Base-by-base conservation (phyloP, 2,888 invertebrate species). In the Arge pagana region DNA sequence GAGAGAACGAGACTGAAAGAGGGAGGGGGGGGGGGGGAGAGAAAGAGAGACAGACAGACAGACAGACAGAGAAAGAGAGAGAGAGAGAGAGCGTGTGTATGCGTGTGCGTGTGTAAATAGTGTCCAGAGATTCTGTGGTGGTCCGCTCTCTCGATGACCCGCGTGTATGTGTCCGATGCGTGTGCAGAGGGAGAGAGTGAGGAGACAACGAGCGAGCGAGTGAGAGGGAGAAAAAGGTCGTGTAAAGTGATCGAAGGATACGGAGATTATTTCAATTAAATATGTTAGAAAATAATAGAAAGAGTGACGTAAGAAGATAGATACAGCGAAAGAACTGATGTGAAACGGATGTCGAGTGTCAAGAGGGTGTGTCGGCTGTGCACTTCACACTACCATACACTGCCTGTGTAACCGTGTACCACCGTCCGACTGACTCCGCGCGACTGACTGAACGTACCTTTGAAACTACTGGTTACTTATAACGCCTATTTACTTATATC, bases 281-380 rank as follows among this genome's bases (percentile, higher is more conserved):
- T n/a, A n/a, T n/a, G n/a, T n/a, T n/a, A n/a, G n/a, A n/a, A n/a
- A n/a, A n/a, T n/a, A n/a, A n/a, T n/a, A 26, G 26, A 2, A 26
- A 26, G n/a, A 26, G n/a, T 26, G n/a, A n/a, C n/a, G 26, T n/a
- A n/a, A 2, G n/a, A 10, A 26, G 26, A 26, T 2, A 26, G n/a
- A 42, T 42, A 11, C 24, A 40, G 26, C 16, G 24, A 42, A 31
- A 42, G 30, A 42, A 31, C 42, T 33, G 65, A 61, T 61, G 57
- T 53, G 61, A 66, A 60, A 66, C 65, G 62, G 62, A 67, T 66
- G 68, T 62, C 56, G 66, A 63, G 65, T 66, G 67, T 68, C 66
- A 64, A 65, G 65, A 68, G 68, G 68, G 68, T 68, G 68, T 68
- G 68, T 67, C 68, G 64, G 54, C 56, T 54, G 56, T 64, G 61